phyloP scores from a whole-genome alignment of 2,797 vertebrate species.

The Salarias fasciatus region DNA sequence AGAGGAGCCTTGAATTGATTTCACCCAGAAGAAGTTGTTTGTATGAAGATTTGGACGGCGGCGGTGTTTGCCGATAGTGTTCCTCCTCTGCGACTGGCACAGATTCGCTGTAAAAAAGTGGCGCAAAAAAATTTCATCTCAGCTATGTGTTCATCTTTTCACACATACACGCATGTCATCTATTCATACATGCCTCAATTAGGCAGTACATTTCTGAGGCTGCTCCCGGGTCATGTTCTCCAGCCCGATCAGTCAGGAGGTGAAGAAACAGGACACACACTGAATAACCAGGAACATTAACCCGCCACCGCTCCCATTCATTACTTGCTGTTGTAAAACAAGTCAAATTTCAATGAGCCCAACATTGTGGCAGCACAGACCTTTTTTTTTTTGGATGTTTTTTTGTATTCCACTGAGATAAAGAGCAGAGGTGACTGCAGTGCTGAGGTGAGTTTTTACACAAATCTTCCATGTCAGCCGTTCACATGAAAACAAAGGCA shows the following conservation, averaged over 20 bases:
- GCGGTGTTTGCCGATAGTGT: background rate
- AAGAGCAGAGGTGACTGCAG: constrained; percentile 55
- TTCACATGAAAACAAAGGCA: constrained; percentile 66
- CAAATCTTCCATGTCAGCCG: constrained; percentile 65
- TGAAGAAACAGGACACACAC: constrained; percentile 27
- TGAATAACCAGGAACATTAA: constrained; percentile 25
- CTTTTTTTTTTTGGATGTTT: constrained; percentile 16
- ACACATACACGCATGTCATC: background rate
- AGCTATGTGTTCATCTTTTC: background rate
- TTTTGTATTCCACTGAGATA: constrained; percentile 27
- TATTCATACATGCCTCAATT: constrained; percentile 21
- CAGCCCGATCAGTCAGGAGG: constrained; percentile 27
- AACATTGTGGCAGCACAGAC: constrained; percentile 21
- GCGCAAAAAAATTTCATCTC: constrained; percentile 19
- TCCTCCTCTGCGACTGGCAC: background rate
- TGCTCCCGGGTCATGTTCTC: constrained; percentile 29
- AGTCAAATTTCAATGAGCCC: constrained; percentile 37
- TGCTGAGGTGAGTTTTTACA: constrained; percentile 61
- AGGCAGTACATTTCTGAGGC: constrained; percentile 28
- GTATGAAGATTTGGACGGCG: constrained; percentile 3
- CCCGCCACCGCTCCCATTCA: constrained; percentile 28
- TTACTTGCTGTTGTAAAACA: constrained; percentile 45
- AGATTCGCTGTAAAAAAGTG: constrained; percentile 8
- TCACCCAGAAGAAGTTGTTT: constrained; percentile 8
- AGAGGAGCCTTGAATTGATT: constrained; percentile 9